phyloP scores from a whole-genome alignment of 2,113 vertebrate genomes.

The Cygnus buccinator region DNA sequence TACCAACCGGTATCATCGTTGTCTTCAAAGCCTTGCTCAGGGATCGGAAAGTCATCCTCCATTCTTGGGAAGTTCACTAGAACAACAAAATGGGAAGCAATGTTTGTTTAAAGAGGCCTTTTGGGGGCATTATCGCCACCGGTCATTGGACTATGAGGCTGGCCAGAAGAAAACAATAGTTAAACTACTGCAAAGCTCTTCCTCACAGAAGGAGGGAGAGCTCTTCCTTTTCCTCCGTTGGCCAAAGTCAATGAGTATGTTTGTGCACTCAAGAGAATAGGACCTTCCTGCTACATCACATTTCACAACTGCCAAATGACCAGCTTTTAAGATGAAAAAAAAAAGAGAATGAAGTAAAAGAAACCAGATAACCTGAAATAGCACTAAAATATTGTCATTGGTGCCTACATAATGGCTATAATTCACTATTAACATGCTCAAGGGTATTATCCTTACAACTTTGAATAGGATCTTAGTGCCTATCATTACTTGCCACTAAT shows the following conservation, averaged over 20 bases:
- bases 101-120: slow-evolving; percentile 4
- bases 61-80: slow-evolving; percentile 76
- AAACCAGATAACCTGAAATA: slow-evolving; percentile 7
- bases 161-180: neutral
- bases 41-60: slow-evolving; percentile 66
- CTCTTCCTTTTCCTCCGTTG: neutral
- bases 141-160: neutral
- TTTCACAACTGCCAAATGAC: neutral
- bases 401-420: slow-evolving; percentile 38
- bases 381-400: slow-evolving; percentile 31
- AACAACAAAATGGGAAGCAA: slow-evolving; percentile 64
- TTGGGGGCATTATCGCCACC: neutral
- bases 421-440: slow-evolving; percentile 43
- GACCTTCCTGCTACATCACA: neutral
- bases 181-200: neutral
- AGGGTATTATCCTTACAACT: slow-evolving; percentile 32
- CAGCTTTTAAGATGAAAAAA: slow-evolving; percentile 34
- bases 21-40: slow-evolving; percentile 75
- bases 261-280: neutral
- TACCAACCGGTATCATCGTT: slow-evolving; percentile 73
- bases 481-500: slow-evolving; percentile 29
- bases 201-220: neutral
- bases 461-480: neutral
- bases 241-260: neutral
- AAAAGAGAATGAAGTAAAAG: neutral